Percentiles rank a stretch among this genome's conserved stretches.
Evolutionary conservation across 2,888 invertebrate species (phyloP).

Genomic region (Hemaris fuciformis): DNA sequence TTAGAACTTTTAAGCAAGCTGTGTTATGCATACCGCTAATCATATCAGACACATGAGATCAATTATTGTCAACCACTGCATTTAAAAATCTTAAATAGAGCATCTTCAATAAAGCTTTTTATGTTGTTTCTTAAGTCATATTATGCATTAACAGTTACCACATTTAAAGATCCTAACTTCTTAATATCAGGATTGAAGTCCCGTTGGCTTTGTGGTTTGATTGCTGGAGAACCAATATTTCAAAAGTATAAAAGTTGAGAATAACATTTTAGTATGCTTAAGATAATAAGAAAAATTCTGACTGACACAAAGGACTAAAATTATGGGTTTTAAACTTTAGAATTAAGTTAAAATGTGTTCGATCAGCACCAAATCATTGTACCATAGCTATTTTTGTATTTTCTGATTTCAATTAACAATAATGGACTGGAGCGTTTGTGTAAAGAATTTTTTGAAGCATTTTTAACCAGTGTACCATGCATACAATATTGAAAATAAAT

Average conservation of each 20-base stretch:
- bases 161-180: background rate
- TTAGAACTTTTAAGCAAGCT: no score
- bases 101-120: no score
- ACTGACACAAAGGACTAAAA: background rate
- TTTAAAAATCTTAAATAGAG: no score
- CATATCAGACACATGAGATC: no score
- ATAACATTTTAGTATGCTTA: background rate
- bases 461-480: background rate
- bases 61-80: no score
- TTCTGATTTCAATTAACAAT: background rate
- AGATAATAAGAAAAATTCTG: background rate
- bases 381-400: slow-evolving; percentile 31
- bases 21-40: no score
- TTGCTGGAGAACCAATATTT: no score
- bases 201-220: no score
- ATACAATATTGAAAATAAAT: slow-evolving; percentile 2
- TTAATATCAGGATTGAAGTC: background rate
- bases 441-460: background rate
- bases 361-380: slow-evolving; percentile 25
- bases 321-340: background rate
- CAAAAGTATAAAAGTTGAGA: background rate
- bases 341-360: slow-evolving; percentile 24
- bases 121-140: background rate
- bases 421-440: background rate
- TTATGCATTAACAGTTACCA: background rate